These are phyloP conservation scores for Macroglossus sobrinus DNA, from an alignment of 2,113 vertebrate genomes.

Conservation along the genomic window DNA sequence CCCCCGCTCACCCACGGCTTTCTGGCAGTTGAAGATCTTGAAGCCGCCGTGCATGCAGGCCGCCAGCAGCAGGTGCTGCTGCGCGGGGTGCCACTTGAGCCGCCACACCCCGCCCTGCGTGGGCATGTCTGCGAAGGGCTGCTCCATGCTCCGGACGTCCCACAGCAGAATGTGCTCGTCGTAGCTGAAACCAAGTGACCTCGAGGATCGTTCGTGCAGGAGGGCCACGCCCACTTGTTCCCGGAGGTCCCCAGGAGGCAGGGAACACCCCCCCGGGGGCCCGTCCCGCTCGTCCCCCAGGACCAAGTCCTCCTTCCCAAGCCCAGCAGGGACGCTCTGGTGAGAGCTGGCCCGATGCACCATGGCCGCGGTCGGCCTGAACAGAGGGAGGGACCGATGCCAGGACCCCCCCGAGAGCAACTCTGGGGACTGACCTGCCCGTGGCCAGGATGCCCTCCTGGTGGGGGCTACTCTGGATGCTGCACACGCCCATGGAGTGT, in stretches of 20 bases:
- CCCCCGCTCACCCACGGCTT: conserved; percentile 83
- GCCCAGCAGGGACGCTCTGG: neutral
- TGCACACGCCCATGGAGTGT: conserved; percentile 96
- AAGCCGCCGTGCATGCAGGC: conserved; percentile 96
- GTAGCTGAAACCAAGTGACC: conserved; percentile 82
- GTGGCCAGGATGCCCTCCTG: conserved; percentile 91
- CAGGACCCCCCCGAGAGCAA: fast-evolving
- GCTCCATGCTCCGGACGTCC: conserved; percentile 91
- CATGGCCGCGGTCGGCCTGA: fast-evolving
- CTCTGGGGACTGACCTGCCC: conserved; percentile 87
- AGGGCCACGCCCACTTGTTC: neutral
- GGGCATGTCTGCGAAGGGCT: conserved; percentile 85
- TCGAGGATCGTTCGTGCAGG: neutral
- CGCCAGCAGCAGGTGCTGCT: conserved; percentile 88
- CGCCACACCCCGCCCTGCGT: conserved; percentile 94
- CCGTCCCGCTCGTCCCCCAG: neutral
- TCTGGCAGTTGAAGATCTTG: conserved; percentile 89
- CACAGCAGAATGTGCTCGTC: conserved; percentile 94
- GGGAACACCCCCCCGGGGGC: neutral
- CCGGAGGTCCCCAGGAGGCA: neutral
- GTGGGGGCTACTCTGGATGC: conserved; percentile 93
- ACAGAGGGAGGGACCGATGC: fast-evolving
- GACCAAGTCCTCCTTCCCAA: neutral
- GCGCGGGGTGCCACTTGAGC: conserved; percentile 93
- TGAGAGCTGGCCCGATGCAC: neutral